These are phyloP conservation scores for Scrobipalpa atriplicella DNA, from an alignment of 2,888 invertebrate species.

Conservation along the genomic window DNA sequence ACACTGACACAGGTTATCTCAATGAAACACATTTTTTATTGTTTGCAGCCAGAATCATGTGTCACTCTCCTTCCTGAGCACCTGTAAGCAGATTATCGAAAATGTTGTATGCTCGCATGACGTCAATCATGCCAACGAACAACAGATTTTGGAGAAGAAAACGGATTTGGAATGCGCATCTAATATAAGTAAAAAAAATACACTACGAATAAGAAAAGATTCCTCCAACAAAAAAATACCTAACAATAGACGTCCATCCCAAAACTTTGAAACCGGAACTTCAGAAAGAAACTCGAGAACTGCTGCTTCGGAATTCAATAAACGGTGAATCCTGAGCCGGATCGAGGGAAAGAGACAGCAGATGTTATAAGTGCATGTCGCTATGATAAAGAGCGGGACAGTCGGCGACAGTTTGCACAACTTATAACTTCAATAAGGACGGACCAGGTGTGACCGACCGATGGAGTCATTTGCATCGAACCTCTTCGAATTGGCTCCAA, in stretches of 20 bases:
- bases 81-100: constrained; percentile 59
- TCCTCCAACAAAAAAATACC: neutral
- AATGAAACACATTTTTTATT: constrained; percentile 78
- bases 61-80: constrained; percentile 51
- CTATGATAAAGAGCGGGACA: constrained; percentile 53
- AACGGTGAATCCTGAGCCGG: constrained; percentile 42
- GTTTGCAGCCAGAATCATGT: constrained; percentile 62
- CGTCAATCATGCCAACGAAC: constrained; percentile 50
- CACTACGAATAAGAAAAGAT: neutral
- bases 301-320: constrained; percentile 53
- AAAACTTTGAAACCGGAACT: constrained; percentile 23
- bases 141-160: constrained; percentile 43
- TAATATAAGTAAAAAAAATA: neutral
- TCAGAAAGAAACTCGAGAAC: constrained; percentile 27
- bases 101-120: constrained; percentile 56
- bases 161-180: constrained; percentile 67
- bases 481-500: constrained; percentile 32
- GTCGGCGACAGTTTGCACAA: constrained; percentile 70
- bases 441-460: constrained; percentile 74
- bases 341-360: constrained; percentile 51
- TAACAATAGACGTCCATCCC: constrained; percentile 17
- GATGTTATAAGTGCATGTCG: constrained; percentile 50
- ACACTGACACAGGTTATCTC: constrained; percentile 62
- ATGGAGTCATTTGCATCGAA: constrained; percentile 73
- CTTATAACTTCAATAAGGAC: constrained; percentile 80